Base-by-base conservation (phyloP, 2,888 invertebrate genomes). In the Drosophila prostipennis region DNA sequence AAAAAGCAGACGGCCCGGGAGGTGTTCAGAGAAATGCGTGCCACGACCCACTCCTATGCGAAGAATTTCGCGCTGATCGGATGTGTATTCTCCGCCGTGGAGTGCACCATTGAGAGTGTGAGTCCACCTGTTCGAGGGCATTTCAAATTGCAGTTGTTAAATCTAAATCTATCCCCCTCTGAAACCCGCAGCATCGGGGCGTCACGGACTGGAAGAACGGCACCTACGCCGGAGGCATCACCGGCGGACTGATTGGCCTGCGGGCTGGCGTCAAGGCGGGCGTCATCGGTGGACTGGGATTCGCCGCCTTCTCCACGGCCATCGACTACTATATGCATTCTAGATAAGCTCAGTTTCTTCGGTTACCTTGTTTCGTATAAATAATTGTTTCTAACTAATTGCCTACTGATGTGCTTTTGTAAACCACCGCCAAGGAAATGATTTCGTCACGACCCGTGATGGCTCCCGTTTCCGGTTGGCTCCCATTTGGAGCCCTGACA, bases 11-110 rank as follows among this genome's bases (percentile, higher is more conserved):
- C 97, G 0, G 97, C 97, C 0, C 93, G 95, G 82, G 96, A 98
- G 92, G 96, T 98, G 39, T 94, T 98, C 59, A 93, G 94, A 61
- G 99, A 99, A 92, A 98, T 99, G 98, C 97, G 96, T 91, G 93
- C 94, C 0, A 96, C 98, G 0, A 98, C 98, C 76, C 92, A 97
- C 63, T 95, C 98, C 60, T 98, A 99, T 91, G 99, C 97, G 0
- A 99, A 99, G 92, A 99, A 99, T 92, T 99, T 99, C 93, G 99
- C 99, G 0, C 93, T 99, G 45, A 95, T 99, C 78, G 99, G 99
- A 61, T 95, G 96, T 7, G 94, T 99, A 74, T 99, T 99, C 93
- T 96, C 99, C 6, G 97, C 95, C 0, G 95, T 98, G 10, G 99
- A 99, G 93, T 99, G 99, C 91, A 93, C 95, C 23, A 96, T 99